Evolutionary conservation across 2,888 invertebrate genomes (phyloP).

Genomic region (Lochmaea capreae): DNA sequence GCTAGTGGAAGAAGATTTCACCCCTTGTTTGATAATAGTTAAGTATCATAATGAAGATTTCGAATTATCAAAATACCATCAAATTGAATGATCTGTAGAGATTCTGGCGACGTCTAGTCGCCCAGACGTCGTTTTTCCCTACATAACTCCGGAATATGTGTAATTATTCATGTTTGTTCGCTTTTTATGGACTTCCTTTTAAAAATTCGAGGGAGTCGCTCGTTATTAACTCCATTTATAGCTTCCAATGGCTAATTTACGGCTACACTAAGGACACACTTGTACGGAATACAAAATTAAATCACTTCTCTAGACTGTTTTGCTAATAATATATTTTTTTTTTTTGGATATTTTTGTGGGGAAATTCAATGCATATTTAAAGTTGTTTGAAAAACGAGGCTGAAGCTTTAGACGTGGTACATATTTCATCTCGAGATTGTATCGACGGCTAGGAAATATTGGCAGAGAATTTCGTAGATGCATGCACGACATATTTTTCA

Average conservation of each 20-base stretch:
- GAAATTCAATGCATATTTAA: neutral
- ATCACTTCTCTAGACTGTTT: neutral
- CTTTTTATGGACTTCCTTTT: constrained; percentile 10
- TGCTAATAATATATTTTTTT: too few species aligned
- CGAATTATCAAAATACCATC: constrained; percentile 18
- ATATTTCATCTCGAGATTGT: constrained; percentile 14
- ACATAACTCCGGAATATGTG: constrained; percentile 6
- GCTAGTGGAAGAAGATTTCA: neutral
- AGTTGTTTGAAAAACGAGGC: neutral
- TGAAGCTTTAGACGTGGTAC: neutral
- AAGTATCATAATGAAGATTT: constrained; percentile 16
- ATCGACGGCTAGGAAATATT: constrained; percentile 14
- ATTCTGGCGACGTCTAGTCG: constrained; percentile 21
- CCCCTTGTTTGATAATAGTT: constrained; percentile 8
- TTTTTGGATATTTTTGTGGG: too few species aligned
- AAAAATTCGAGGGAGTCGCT: neutral
- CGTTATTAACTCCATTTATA: neutral
- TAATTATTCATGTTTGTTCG: constrained; percentile 23
- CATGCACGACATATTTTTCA: constrained; percentile 2
- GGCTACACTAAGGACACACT: neutral
- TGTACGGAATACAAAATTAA: neutral
- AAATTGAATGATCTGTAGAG: constrained; percentile 1
- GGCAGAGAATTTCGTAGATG: constrained; percentile 11
- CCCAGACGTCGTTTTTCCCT: constrained; percentile 23
- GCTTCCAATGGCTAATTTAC: neutral